Base-by-base conservation (phyloP, 1,140 invertebrate species). In the Drosophila rufa region DNA sequence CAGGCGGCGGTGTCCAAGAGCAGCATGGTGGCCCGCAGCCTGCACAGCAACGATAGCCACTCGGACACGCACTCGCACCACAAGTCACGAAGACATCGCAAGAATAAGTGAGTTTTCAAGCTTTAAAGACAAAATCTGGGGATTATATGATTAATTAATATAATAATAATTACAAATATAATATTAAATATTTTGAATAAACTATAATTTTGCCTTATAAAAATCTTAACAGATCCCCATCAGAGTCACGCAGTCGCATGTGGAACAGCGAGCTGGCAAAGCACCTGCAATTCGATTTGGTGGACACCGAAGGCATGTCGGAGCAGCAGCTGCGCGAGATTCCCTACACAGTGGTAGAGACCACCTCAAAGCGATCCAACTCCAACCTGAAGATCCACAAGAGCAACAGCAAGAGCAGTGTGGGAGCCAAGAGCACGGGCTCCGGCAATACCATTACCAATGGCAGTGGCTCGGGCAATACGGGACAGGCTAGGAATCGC, bases 311-410 rank as follows among this genome's bases (percentile, higher is more conserved):
- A 19, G 97, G 97, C 42, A 97, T 99, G 96, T 96, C 96, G 50
- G 97, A 97, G 80, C 96, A 97, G 71, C 97, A 98, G 91, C 94
- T 98, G 4, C 95, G 96, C 78, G 97, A 99, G 93, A 99, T 99
- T 79, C 97, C 98, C 4, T 99, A 98, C 92, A 98, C 97, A 3
- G 97, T 98, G 59, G 97, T 99, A 3, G 95, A 97, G 93, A 95
- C 95, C 12, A 95, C 94, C 22, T 91, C 92, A 12, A 93, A 93
- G 55, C 91, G 91, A 6, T 87, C 91, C 40, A 84, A 82, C 43
- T 85, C 87, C 14, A 91, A 92, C 73, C 66, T 93, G 5, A 93
- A 93, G 80, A 92, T 93, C 14, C 92, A 93, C 70, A 93, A 93
- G 77, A 93, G 92, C 68, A 92, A 82, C 68, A 92, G 92, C 58